Conservation (phyloP, 2,888 invertebrate genomes). For the Psylliodes chrysocephalus region DNA sequence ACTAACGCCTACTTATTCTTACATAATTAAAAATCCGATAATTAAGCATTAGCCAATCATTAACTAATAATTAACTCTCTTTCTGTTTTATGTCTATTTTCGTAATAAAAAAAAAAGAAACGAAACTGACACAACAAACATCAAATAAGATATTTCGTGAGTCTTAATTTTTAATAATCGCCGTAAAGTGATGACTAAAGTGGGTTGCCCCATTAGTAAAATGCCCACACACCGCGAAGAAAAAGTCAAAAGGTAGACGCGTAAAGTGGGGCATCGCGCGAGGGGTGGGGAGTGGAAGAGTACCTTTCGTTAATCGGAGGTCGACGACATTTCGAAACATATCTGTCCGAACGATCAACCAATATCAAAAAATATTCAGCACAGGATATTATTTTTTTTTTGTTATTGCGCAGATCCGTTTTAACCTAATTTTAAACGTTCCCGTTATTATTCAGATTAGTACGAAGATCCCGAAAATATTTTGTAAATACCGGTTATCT, state of each 20-base stretch:
- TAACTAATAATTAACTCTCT: not conserved
- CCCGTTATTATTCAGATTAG: too few species aligned
- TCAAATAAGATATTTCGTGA: conserved; percentile 12
- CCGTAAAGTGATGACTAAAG: conserved; percentile 19
- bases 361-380: conserved; percentile 27
- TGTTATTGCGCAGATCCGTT: not conserved
- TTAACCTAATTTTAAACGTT: not conserved
- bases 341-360: conserved; percentile 21
- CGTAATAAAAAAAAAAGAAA: not conserved
- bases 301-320: conserved; percentile 4
- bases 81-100: not conserved
- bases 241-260: conserved; percentile 10
- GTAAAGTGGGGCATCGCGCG: not conserved
- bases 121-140: not conserved
- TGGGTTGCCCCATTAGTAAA: conserved; percentile 21
- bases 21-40: too few species aligned
- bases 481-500: too few species aligned
- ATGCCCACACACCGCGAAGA: conserved; percentile 23
- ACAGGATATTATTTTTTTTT: not conserved
- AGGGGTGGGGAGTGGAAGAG: not conserved
- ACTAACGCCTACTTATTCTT: not conserved
- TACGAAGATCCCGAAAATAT: too few species aligned
- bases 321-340: conserved; percentile 17
- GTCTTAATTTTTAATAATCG: conserved; percentile 15
- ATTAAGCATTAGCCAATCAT: too few species aligned